A percentile compares a stretch with the other conserved stretches of the same genome.
These are phyloP conservation scores for Steinernema carpocapsae DNA, from an alignment of 2,888 invertebrate genomes.

Conservation along the genomic window DNA sequence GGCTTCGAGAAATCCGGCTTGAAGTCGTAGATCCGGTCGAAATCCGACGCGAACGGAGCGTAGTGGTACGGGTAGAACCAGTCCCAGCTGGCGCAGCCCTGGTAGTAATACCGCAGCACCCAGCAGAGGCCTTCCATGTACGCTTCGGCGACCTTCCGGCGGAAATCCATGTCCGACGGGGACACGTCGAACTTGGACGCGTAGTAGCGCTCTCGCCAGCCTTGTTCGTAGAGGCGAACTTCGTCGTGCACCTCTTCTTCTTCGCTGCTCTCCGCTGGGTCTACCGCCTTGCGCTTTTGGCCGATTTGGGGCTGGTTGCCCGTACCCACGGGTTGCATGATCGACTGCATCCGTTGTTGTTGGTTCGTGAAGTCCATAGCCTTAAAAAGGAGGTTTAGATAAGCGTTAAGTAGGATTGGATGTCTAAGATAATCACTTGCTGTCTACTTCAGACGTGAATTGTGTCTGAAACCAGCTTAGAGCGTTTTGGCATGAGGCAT, in stretches of 20 bases:
- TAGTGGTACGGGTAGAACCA: conserved; percentile 99
- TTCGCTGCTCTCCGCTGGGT: conserved; percentile 42
- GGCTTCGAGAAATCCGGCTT: conserved; percentile 82
- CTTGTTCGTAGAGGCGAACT: conserved; percentile 80
- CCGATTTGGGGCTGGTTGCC: conserved; percentile 11
- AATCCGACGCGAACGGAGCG: conserved; percentile 98
- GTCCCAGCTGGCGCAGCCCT: conserved; percentile 98
- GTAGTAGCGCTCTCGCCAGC: conserved; percentile 91
- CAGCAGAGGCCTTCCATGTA: conserved; percentile 95
- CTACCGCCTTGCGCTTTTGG: conserved; percentile 38
- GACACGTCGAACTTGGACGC: conserved; percentile 70
- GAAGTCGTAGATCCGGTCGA: conserved; percentile 83
- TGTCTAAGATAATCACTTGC: no score
- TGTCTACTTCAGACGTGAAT: no score
- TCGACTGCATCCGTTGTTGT: conserved; percentile 1
- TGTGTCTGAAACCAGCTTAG: no score
- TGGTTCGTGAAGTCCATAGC: conserved; percentile 2
- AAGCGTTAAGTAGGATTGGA: neutral
- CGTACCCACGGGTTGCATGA: conserved; percentile 20
- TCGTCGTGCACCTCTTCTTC: conserved; percentile 62
- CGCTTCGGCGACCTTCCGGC: conserved; percentile 81
- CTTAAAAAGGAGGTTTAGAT: neutral
- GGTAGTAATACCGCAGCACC: conserved; percentile 98
- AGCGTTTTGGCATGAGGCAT: no score
- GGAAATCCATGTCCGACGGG: conserved; percentile 76